Percentiles rank a stretch among this genome's conserved stretches.
Evolutionary conservation across 2,888 invertebrate species (phyloP).

Genomic region (Meta bourneti): DNA sequence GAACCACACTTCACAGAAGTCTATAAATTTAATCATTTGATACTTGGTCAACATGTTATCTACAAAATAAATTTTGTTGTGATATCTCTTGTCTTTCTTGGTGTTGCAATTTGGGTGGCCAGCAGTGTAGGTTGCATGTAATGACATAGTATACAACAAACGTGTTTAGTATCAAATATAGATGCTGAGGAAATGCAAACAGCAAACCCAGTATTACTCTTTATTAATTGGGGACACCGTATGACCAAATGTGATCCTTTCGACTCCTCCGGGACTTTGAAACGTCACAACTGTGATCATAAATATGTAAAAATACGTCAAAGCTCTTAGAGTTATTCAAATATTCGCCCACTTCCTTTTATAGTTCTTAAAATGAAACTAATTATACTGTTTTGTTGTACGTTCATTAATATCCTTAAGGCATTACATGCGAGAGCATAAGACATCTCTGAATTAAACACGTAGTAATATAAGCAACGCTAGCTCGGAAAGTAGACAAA

Average conservation of each 20-base stretch:
- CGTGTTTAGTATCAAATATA: neutral
- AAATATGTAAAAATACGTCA: neutral
- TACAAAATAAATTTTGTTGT: no score
- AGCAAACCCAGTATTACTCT: no score
- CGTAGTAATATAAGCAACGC: neutral
- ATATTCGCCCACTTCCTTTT: neutral
- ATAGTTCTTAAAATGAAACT: no score
- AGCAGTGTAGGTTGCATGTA: no score
- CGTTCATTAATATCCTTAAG: neutral
- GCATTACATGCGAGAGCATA: neutral
- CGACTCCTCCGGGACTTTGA: neutral
- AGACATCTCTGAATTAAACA: neutral
- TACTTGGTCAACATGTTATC: no score
- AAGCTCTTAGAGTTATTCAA: neutral
- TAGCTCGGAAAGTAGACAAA: neutral
- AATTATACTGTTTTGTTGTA: neutral
- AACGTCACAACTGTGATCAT: neutral
- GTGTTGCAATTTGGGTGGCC: no score
- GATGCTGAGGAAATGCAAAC: no score
- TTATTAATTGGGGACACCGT: no score
- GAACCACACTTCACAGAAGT: no score
- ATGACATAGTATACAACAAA: conserved; percentile 2
- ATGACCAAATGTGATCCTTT: no score
- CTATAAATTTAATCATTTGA: no score
- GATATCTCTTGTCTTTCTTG: no score